A percentile compares a stretch with the other conserved stretches of the same genome.
Conservation (phyloP, 2,113 vertebrate genomes). For the Hylia prasina region DNA sequence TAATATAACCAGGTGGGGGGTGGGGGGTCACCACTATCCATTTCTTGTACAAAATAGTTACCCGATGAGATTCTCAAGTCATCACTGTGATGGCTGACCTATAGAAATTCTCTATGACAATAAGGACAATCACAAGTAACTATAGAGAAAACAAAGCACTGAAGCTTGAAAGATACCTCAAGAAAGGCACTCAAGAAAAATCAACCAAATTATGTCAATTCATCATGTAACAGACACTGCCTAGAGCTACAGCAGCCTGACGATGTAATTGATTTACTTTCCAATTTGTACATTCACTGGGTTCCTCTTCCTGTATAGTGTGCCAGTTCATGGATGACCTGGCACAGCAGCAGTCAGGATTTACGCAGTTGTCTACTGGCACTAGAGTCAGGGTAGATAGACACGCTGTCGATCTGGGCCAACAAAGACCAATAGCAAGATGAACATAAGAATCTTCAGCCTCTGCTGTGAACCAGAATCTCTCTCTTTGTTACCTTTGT, state of each 20-base stretch:
- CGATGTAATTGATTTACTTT: not conserved
- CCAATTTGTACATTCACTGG: not conserved
- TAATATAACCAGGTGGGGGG: not conserved
- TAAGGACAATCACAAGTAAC: not conserved
- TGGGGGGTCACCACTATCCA: not conserved
- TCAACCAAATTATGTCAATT: not conserved
- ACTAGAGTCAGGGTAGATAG: not conserved
- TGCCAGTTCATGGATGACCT: not conserved
- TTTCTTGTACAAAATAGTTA: not conserved
- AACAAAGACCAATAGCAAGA: not conserved
- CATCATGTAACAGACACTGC: not conserved
- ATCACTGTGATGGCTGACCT: not conserved
- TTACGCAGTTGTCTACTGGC: not conserved
- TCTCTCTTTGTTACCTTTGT: not conserved
- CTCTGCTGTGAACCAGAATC: not conserved
- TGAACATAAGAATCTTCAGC: not conserved
- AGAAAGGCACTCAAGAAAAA: not conserved
- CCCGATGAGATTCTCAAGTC: not conserved
- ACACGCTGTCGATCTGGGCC: accelerated
- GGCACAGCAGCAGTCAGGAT: not conserved
- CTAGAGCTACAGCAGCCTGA: not conserved
- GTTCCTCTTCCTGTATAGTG: not conserved
- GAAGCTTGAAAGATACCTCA: not conserved
- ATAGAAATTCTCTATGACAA: not conserved
- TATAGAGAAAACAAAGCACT: not conserved